These are phyloP conservation scores for Uropsilus gracilis DNA, from an alignment of 2,113 vertebrate species.

Conservation along the genomic window DNA sequence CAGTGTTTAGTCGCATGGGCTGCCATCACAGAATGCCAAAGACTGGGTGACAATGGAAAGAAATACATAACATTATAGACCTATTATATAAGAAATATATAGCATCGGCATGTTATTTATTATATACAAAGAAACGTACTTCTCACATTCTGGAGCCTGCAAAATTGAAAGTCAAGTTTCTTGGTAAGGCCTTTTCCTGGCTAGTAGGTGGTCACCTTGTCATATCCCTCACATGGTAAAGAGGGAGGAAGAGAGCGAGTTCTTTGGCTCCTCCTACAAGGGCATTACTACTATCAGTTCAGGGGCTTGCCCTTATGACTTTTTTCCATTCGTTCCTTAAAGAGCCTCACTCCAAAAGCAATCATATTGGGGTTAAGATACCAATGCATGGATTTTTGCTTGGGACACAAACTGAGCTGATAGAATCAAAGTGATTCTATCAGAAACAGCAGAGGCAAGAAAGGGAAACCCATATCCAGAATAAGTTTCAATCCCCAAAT, in stretches of 20 bases:
- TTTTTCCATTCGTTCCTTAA: not conserved
- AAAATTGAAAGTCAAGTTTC: not conserved
- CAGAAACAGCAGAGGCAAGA: not conserved
- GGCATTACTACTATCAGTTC: not conserved
- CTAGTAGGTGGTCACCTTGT: not conserved
- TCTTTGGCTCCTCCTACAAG: not conserved
- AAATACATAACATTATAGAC: too few relatives aligned
- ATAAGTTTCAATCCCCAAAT: not conserved
- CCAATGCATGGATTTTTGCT: not conserved
- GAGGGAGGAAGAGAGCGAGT: not conserved
- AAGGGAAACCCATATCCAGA: not conserved
- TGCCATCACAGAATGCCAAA: not conserved
- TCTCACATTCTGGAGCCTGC: not conserved
- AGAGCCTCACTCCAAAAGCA: not conserved
- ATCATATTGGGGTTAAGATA: too few relatives aligned
- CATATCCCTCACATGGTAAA: not conserved
- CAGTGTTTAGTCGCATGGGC: not conserved
- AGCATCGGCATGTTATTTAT: too few relatives aligned
- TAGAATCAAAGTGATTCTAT: not conserved
- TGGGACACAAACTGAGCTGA: not conserved
- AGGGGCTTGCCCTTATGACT: not conserved
- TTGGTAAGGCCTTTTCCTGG: not conserved
- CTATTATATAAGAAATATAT: too few relatives aligned
- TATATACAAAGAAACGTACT: not conserved
- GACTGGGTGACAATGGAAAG: not conserved